A percentile compares a stretch with the other conserved stretches of the same genome.
Evolutionary conservation across 1,140 invertebrate species (phyloP).

Genomic region (Diuraphis noxia): DNA sequence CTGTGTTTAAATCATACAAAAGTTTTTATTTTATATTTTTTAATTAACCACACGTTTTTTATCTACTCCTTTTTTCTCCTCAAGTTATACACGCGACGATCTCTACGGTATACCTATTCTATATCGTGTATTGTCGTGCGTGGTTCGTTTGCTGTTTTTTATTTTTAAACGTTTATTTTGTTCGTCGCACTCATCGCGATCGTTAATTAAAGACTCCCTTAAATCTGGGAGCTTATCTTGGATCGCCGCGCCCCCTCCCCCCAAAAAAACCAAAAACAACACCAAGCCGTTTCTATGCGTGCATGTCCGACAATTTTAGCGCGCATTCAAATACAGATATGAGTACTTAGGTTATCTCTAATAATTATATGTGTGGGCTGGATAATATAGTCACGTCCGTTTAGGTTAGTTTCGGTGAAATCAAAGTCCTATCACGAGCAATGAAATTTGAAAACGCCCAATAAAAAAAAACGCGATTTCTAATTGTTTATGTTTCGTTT

Average conservation of each 20-base stretch:
- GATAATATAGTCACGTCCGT: background rate
- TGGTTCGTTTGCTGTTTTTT: background rate
- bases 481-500: constrained; percentile 19
- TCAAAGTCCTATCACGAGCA: background rate
- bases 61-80: background rate
- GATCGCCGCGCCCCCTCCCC: background rate
- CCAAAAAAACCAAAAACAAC: background rate
- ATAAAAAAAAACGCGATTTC: background rate
- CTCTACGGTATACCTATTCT: background rate
- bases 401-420: background rate
- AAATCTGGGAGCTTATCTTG: background rate
- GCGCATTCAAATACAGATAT: background rate
- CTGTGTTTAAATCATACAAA: background rate
- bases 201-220: background rate
- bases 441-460: background rate
- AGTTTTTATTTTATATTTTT: constrained; percentile 6
- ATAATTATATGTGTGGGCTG: no score
- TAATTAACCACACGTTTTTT: constrained; percentile 8
- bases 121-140: background rate
- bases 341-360: no score
- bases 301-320: background rate
- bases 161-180: background rate
- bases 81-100: background rate
- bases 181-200: background rate
- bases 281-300: background rate